A percentile compares a stretch with the other conserved stretches of the same genome.
These are phyloP conservation scores for Belgica antarctica DNA, from an alignment of 2,888 invertebrate genomes.

Conservation along the genomic window DNA sequence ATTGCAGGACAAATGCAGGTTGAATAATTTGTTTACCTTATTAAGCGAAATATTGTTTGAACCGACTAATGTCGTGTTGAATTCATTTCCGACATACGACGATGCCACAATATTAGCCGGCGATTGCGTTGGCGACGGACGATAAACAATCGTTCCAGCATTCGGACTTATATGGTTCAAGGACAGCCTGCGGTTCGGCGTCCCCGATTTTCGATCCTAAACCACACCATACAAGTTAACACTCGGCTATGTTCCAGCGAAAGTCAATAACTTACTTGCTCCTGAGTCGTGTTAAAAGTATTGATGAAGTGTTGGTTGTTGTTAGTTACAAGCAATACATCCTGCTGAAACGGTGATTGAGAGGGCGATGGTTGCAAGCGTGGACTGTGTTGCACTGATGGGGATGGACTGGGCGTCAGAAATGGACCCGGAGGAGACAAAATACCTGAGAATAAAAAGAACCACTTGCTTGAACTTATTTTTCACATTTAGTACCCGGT, in stretches of 20 bases:
- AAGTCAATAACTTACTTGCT: conserved; percentile 50
- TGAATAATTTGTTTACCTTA: conserved; percentile 49
- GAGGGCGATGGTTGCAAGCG: conserved; percentile 56
- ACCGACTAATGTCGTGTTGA: conserved; percentile 56
- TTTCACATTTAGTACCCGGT: neutral
- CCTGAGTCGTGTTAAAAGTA: conserved; percentile 52
- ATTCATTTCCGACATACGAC: conserved; percentile 55
- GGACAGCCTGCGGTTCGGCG: conserved; percentile 56
- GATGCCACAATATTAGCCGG: conserved; percentile 53
- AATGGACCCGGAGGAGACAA: conserved; percentile 57
- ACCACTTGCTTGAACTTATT: too few relatives aligned
- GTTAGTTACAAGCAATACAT: conserved; percentile 56
- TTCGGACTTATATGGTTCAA: conserved; percentile 56
- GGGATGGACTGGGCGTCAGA: conserved; percentile 57
- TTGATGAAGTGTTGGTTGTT: conserved; percentile 49
- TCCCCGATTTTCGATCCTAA: conserved; percentile 56
- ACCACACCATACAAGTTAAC: conserved; percentile 5
- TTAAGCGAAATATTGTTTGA: conserved; percentile 56
- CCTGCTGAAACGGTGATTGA: conserved; percentile 55
- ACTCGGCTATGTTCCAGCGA: neutral
- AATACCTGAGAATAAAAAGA: conserved; percentile 54
- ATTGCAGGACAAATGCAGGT: neutral
- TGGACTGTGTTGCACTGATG: conserved; percentile 57
- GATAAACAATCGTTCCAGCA: conserved; percentile 55
- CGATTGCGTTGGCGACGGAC: conserved; percentile 56